Conservation (phyloP, 1,140 invertebrate species). For the Tetranychus cinnabarinus region DNA sequence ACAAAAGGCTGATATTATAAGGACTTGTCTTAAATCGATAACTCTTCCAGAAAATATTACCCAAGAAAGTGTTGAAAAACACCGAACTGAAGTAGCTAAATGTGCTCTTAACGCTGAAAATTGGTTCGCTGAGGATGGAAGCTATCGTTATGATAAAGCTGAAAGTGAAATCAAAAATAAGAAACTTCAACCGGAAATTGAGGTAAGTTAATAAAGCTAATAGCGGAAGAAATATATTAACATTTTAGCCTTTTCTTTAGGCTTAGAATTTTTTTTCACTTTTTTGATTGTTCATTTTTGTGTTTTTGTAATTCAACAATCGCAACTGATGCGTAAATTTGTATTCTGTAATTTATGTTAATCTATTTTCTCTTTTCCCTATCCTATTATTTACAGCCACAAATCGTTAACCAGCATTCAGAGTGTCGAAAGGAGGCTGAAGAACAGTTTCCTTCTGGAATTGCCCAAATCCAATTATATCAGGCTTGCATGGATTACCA, state of each 20-base stretch:
- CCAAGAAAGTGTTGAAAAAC: conserved; percentile 2
- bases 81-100: conserved; percentile 1
- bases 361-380: too few relatives aligned
- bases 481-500: conserved; percentile 10
- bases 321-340: too few relatives aligned
- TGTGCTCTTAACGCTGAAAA: conserved; percentile 6
- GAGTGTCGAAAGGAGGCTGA: conserved; percentile 6
- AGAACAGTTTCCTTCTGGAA: conserved; percentile 3
- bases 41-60: conserved; percentile 3
- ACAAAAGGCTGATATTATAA: conserved; percentile 3
- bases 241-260: too few relatives aligned
- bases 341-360: too few relatives aligned
- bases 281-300: too few relatives aligned
- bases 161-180: conserved; percentile 14
- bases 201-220: neutral
- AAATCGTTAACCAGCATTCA: conserved; percentile 3
- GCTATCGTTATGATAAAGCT: conserved; percentile 14
- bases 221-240: neutral
- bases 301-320: too few relatives aligned
- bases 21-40: neutral
- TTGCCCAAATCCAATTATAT: conserved; percentile 8
- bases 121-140: conserved; percentile 13
- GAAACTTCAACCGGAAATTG: conserved; percentile 5
- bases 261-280: too few relatives aligned
- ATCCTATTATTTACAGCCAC: neutral